Evolutionary conservation across 2,797 vertebrate genomes (phyloP).

Genomic region (Enteromius trimaculatus): DNA sequence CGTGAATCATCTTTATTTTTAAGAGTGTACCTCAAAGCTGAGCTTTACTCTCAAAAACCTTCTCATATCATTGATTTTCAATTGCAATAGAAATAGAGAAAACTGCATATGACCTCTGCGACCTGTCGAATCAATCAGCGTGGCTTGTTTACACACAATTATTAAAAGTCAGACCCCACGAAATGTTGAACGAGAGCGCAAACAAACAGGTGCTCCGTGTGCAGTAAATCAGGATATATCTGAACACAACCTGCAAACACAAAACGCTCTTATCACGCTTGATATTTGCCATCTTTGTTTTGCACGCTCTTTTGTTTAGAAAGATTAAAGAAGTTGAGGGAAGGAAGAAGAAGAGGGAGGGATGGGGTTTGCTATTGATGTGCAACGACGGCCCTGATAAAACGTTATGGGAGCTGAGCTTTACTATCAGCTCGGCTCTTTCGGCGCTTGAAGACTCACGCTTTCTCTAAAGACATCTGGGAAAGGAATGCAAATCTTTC

Average conservation of each 20-base stretch:
- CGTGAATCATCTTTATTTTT: too few species aligned
- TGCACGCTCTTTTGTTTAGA: conserved; percentile 75
- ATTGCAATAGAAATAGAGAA: not conserved
- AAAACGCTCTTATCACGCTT: conserved; percentile 71
- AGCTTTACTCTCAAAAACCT: not conserved
- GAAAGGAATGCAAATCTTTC: conserved; percentile 70
- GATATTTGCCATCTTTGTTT: conserved; percentile 70
- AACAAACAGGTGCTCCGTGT: conserved; percentile 71
- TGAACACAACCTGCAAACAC: conserved; percentile 54
- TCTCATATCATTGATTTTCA: not conserved
- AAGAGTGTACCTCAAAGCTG: not conserved
- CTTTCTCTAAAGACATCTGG: conserved; percentile 61
- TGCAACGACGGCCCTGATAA: conserved; percentile 78
- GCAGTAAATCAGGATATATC: conserved; percentile 52
- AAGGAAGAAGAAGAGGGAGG: conserved; percentile 47
- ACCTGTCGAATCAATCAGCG: conserved; percentile 18
- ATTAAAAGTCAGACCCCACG: conserved; percentile 59
- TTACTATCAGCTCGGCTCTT: conserved; percentile 78
- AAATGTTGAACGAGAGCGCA: conserved; percentile 31
- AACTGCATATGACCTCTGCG: not conserved
- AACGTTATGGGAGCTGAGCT: conserved; percentile 74
- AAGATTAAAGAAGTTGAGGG: conserved; percentile 73
- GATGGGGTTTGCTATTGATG: conserved; percentile 77
- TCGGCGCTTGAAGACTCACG: conserved; percentile 74
- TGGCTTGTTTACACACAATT: conserved; percentile 37